These are phyloP conservation scores for Capitella teleta DNA, from an alignment of 1,140 invertebrate species.

Conservation along the genomic window DNA sequence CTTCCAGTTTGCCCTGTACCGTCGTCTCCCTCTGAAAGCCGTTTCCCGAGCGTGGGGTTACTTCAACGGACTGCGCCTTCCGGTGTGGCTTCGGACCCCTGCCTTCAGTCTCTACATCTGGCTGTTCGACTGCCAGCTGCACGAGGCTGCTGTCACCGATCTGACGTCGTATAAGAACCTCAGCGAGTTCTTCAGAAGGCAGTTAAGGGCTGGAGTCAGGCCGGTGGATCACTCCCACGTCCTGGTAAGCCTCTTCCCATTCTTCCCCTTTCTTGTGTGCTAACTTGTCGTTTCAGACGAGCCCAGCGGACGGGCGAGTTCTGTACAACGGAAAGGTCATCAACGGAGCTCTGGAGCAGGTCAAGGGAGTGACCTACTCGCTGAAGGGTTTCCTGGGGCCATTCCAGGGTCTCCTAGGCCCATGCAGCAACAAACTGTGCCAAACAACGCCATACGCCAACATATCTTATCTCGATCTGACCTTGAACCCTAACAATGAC, in stretches of 20 bases:
- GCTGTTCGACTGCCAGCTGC: slow-evolving; percentile 70
- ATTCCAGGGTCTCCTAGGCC: neutral
- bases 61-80: slow-evolving; percentile 65
- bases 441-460: neutral
- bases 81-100: slow-evolving; percentile 57
- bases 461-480: neutral
- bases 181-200: slow-evolving; percentile 75
- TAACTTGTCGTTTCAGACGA: slow-evolving; percentile 51
- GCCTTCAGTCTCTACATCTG: slow-evolving; percentile 63
- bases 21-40: slow-evolving; percentile 60
- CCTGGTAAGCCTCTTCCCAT: neutral
- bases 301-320: slow-evolving; percentile 85
- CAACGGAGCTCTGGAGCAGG: slow-evolving; percentile 74
- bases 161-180: slow-evolving; percentile 59
- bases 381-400: slow-evolving; percentile 78
- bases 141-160: slow-evolving; percentile 57
- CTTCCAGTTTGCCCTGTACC: slow-evolving; percentile 4
- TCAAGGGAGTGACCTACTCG: slow-evolving; percentile 89
- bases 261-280: neutral
- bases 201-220: slow-evolving; percentile 60
- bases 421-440: neutral
- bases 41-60: slow-evolving; percentile 77
- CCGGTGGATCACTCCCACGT: slow-evolving; percentile 49
- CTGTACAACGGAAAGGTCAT: slow-evolving; percentile 77
- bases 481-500: neutral